Percentiles rank a stretch among this genome's conserved stretches.
phyloP scores from a whole-genome alignment of 2,797 vertebrate species.

The Gymnothorax reevesii region DNA sequence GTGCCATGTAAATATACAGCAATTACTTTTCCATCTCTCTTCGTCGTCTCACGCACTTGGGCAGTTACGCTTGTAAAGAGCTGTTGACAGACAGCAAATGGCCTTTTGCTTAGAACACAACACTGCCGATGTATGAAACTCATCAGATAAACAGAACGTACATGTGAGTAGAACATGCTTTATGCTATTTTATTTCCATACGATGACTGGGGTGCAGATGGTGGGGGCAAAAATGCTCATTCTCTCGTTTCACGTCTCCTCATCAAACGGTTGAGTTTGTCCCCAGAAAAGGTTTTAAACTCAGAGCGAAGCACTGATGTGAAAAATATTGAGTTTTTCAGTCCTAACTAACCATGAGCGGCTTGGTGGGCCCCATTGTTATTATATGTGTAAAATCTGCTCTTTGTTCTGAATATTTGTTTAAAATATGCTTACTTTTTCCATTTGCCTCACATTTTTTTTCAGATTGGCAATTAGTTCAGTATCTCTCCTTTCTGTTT shows the following conservation, averaged over 20 bases:
- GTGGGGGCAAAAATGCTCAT: not conserved
- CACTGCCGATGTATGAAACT: not conserved
- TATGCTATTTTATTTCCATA: not conserved
- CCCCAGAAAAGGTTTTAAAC: not conserved
- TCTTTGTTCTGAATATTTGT: not conserved
- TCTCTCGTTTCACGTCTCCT: not conserved
- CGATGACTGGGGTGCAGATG: not conserved
- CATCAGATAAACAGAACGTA: not conserved
- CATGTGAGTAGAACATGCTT: not conserved
- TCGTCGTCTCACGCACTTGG: not conserved
- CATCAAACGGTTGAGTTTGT: not conserved
- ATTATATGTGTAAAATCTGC: not conserved
- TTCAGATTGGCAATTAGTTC: not conserved
- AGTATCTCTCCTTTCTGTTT: not conserved
- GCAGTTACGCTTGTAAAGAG: not conserved
- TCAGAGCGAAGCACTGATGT: not conserved
- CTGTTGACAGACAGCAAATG: not conserved
- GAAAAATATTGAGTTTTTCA: not conserved
- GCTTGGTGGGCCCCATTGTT: not conserved
- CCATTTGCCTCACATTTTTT: not conserved
- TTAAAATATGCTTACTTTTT: not conserved
- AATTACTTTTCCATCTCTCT: not conserved
- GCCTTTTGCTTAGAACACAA: not conserved
- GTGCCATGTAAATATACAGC: not conserved
- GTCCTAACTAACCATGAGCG: not conserved